Conservation (phyloP, 1,140 invertebrate species). For the Drosophila lowei region DNA sequence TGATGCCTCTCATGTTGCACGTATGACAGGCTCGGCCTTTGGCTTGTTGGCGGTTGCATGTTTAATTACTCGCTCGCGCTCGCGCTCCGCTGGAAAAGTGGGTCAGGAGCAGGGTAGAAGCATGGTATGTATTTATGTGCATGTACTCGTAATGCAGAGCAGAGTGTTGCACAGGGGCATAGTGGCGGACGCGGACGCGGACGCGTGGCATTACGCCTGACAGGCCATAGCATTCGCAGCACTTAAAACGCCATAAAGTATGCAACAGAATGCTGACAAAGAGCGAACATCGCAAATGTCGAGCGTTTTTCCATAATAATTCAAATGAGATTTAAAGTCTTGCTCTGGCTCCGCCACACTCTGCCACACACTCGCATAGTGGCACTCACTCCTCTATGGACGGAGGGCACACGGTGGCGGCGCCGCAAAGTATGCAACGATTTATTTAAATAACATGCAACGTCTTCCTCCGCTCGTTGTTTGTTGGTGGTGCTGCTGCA, state of each 20-base stretch:
- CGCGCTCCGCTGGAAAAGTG: conserved; percentile 20
- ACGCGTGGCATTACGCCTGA: conserved; percentile 36
- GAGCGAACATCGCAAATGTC: conserved; percentile 60
- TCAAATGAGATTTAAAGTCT: conserved; percentile 79
- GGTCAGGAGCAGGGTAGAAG: conserved; percentile 36
- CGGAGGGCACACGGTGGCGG: conserved; percentile 11
- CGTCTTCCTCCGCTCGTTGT: conserved; percentile 51
- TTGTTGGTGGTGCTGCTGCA: conserved; percentile 28
- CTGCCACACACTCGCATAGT: too few relatives aligned
- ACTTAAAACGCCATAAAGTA: conserved; percentile 74
- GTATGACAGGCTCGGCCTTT: conserved; percentile 29
- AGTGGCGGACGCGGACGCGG: conserved; percentile 11
- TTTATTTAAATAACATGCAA: conserved; percentile 77
- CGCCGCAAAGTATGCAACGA: conserved; percentile 75
- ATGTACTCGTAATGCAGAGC: conserved; percentile 18
- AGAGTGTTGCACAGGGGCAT: background rate
- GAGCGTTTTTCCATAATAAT: conserved; percentile 70
- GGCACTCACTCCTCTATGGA: too few relatives aligned
- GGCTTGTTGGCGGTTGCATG: conserved; percentile 17
- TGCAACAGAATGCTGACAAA: conserved; percentile 67
- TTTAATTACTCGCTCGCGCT: conserved; percentile 44
- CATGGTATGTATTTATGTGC: background rate
- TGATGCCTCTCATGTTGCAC: conserved; percentile 27
- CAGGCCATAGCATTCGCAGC: conserved; percentile 55
- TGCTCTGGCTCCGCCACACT: conserved; percentile 16